These are phyloP conservation scores for Pelobates fuscus DNA, from an alignment of 2,113 vertebrate genomes.

Conservation along the genomic window DNA sequence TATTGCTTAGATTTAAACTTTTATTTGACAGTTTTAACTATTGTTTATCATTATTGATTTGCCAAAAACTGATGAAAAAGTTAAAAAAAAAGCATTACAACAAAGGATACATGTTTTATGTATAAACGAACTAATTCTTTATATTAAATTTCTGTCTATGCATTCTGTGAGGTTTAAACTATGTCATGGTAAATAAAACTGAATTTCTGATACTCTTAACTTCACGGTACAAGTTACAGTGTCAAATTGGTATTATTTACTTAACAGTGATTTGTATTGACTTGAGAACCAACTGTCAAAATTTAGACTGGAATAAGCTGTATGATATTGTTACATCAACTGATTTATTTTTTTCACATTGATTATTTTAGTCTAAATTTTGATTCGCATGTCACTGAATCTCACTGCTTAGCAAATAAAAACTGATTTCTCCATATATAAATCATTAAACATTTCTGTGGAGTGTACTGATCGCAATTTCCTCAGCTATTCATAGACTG, in stretches of 20 bases:
- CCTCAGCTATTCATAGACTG: slow-evolving; percentile 66
- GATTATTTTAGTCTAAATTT: too few relatives aligned
- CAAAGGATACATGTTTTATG: slow-evolving; percentile 74
- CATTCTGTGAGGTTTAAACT: slow-evolving; percentile 82
- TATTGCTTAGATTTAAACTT: slow-evolving; percentile 70
- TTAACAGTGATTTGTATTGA: too few relatives aligned
- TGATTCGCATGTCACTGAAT: too few relatives aligned
- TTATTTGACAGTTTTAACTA: slow-evolving; percentile 74
- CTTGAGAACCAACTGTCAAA: too few relatives aligned
- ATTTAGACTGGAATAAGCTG: too few relatives aligned
- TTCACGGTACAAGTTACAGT: slow-evolving; percentile 72
- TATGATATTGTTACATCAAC: too few relatives aligned
- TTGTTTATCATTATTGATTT: slow-evolving; percentile 70
- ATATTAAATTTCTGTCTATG: slow-evolving; percentile 85
- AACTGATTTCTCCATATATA: slow-evolving; percentile 53
- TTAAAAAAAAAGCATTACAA: slow-evolving; percentile 57
- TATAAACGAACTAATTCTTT: slow-evolving; percentile 82
- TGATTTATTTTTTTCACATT: too few relatives aligned
- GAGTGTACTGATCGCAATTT: slow-evolving; percentile 69
- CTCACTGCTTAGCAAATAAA: too few relatives aligned
- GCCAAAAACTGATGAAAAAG: slow-evolving; percentile 66
- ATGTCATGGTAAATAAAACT: slow-evolving; percentile 78
- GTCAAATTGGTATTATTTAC: neutral
- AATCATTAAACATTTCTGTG: slow-evolving; percentile 66
- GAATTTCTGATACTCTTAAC: slow-evolving; percentile 77